phyloP scores from a whole-genome alignment of 2,888 invertebrate species.

The Rhingia campestris region DNA sequence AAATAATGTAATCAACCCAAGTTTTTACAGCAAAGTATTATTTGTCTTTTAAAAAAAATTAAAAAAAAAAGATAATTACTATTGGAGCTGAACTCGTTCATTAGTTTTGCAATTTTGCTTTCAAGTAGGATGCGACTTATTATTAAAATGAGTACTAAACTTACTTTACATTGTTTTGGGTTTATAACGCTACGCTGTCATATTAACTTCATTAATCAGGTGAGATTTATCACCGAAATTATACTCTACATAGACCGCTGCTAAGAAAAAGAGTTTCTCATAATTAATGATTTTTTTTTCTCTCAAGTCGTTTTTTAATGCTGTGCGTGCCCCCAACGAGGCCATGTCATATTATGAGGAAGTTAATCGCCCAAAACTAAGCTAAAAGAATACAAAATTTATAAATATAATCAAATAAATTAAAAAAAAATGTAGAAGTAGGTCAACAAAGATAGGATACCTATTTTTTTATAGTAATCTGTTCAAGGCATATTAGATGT shows the following conservation, averaged over 20 bases:
- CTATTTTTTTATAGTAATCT: background rate
- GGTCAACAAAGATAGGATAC: conserved; percentile 2
- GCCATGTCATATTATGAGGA: conserved; percentile 48
- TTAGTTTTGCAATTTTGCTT: background rate
- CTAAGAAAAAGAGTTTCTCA: conserved; percentile 23
- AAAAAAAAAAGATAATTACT: background rate
- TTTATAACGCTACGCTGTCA: background rate
- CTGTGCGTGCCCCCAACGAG: conserved; percentile 34
- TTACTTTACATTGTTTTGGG: conserved; percentile 21
- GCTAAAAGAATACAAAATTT: conserved; percentile 8
- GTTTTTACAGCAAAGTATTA: background rate
- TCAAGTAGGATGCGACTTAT: background rate
- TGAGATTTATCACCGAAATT: conserved; percentile 46
- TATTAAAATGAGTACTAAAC: background rate
- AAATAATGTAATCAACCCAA: background rate
- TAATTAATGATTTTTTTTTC: conserved; percentile 44
- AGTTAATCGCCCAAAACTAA: conserved; percentile 24
- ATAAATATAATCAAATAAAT: background rate
- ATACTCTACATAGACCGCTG: conserved; percentile 30
- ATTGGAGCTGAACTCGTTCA: background rate
- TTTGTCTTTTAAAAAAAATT: background rate
- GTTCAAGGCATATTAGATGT: no score
- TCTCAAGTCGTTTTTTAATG: conserved; percentile 26
- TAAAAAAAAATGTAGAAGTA: conserved; percentile 3
- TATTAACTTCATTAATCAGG: conserved; percentile 15